Evolutionary conservation across 2,888 invertebrate genomes (phyloP).

Genomic region (Myopa testacea): DNA sequence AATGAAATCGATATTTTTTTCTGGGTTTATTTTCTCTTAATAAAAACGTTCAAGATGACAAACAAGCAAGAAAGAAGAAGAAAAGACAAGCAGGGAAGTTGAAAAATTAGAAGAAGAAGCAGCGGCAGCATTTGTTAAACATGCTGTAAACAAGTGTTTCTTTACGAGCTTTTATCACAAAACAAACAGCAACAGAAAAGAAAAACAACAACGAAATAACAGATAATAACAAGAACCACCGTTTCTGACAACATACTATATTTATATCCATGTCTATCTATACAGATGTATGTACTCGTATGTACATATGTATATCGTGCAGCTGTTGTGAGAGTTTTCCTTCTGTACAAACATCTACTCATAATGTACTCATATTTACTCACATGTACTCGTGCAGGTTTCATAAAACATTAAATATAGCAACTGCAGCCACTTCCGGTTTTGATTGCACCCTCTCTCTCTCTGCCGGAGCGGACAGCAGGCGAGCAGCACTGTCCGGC

Average conservation of each 20-base stretch:
- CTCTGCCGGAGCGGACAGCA: no score
- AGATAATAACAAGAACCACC: not conserved
- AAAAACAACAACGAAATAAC: not conserved
- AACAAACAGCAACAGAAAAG: not conserved
- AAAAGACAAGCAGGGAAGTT: not conserved
- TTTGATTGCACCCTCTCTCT: constrained; percentile 13
- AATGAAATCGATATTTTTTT: constrained; percentile 29
- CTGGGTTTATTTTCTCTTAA: not conserved
- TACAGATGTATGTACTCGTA: no score
- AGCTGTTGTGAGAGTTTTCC: constrained; percentile 3
- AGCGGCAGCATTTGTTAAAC: constrained; percentile 14
- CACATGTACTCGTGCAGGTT: not conserved
- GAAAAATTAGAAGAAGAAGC: no score
- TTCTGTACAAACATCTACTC: not conserved
- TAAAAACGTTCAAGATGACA: constrained; percentile 7
- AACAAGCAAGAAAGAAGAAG: not conserved
- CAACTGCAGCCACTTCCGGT: constrained; percentile 28
- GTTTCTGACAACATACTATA: not conserved
- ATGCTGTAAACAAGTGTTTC: constrained; percentile 33
- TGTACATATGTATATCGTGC: constrained; percentile 5
- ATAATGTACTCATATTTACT: not conserved
- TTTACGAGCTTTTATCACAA: not conserved
- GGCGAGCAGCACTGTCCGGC: not conserved
- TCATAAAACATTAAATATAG: constrained; percentile 14
- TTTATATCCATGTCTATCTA: no score